phyloP scores from a whole-genome alignment of 1,140 invertebrate genomes.

The Pachypeltis micranthus region DNA sequence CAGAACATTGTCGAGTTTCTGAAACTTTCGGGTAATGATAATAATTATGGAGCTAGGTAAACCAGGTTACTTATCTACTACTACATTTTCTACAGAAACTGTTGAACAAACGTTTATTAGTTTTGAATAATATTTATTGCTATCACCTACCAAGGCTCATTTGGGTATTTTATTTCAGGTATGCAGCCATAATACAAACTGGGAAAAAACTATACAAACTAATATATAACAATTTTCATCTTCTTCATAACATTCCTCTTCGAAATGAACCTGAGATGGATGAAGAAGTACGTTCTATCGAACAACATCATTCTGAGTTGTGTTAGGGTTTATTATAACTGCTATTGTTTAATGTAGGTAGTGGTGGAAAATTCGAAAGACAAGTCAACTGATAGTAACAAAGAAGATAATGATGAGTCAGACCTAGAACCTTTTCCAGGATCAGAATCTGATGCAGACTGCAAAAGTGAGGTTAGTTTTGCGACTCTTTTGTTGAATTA shows the following conservation, averaged over 20 bases:
- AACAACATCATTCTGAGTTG: too few relatives aligned
- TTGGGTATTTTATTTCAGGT: slow-evolving; percentile 34
- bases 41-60: too few relatives aligned
- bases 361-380: neutral
- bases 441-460: neutral
- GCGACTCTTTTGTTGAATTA: neutral
- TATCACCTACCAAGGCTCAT: too few relatives aligned
- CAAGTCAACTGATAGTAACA: neutral
- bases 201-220: slow-evolving; percentile 43
- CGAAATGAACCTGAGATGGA: slow-evolving; percentile 19
- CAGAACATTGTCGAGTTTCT: too few relatives aligned
- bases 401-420: neutral
- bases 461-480: neutral
- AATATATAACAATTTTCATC: slow-evolving; percentile 47
- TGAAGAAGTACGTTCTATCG: slow-evolving; percentile 6
- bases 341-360: neutral
- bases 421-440: neutral
- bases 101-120: too few relatives aligned
- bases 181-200: slow-evolving; percentile 42
- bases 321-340: neutral
- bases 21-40: too few relatives aligned
- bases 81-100: too few relatives aligned
- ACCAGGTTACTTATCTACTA: too few relatives aligned
- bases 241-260: neutral
- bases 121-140: neutral